These are phyloP conservation scores for Orthosia gothica DNA, from an alignment of 2,888 invertebrate genomes.

Conservation along the genomic window DNA sequence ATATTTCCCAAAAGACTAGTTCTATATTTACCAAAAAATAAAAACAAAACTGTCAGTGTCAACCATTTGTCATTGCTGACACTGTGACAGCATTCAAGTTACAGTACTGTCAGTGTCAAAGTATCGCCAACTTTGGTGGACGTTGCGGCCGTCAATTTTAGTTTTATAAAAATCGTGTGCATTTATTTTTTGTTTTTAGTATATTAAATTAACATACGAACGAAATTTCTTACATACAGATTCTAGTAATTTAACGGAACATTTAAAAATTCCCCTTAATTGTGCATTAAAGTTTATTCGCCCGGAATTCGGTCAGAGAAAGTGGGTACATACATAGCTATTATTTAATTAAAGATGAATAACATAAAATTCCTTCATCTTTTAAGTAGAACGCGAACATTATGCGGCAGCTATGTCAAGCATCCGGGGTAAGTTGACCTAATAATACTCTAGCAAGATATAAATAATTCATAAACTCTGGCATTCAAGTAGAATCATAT, in stretches of 20 bases:
- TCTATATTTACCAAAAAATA: not conserved
- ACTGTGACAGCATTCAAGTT: not conserved
- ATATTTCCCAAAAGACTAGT: not conserved
- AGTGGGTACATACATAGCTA: slow-evolving; percentile 67
- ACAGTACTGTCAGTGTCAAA: slow-evolving; percentile 42
- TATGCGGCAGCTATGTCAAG: slow-evolving; percentile 60
- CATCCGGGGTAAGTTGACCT: slow-evolving; percentile 69
- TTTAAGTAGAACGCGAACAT: slow-evolving; percentile 68
- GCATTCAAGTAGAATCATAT: not conserved
- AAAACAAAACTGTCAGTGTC: not conserved
- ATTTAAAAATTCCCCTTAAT: slow-evolving; percentile 10
- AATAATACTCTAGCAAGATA: not conserved
- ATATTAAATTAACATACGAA: not conserved
- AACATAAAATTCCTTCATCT: slow-evolving; percentile 71
- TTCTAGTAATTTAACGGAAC: not conserved
- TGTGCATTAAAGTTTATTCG: not conserved
- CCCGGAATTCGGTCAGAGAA: slow-evolving; percentile 77
- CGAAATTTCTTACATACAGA: slow-evolving; percentile 14
- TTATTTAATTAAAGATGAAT: slow-evolving; percentile 73
- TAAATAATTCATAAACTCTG: not conserved
- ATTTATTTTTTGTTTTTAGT: slow-evolving; percentile 24
- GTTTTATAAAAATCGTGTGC: slow-evolving; percentile 23
- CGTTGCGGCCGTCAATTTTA: slow-evolving; percentile 22
- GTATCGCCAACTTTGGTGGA: slow-evolving; percentile 9
- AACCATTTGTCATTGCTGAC: not conserved